These are phyloP conservation scores for Phytoseiulus persimilis DNA, from an alignment of 2,888 invertebrate genomes.

Conservation along the genomic window DNA sequence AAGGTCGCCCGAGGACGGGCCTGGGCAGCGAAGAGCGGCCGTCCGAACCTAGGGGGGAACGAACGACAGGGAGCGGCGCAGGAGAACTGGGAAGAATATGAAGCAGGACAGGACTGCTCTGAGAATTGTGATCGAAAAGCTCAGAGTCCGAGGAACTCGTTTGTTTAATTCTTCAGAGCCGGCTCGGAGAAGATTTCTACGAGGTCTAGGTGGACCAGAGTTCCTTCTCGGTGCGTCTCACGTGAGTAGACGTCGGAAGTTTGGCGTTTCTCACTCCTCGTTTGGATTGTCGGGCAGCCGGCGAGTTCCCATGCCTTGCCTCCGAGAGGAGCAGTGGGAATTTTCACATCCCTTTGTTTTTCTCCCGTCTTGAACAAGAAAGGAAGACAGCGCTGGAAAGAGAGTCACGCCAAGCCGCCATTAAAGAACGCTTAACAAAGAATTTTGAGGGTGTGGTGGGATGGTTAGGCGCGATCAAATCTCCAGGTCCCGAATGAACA, in stretches of 20 bases:
- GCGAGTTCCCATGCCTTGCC: background rate
- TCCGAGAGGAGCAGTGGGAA: background rate
- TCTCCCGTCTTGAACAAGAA: background rate
- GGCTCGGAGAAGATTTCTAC: too few relatives aligned
- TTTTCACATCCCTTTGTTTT: background rate
- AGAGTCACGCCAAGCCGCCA: slow-evolving; percentile 38
- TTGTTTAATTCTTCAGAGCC: too few relatives aligned
- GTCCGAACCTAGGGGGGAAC: background rate
- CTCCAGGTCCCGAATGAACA: background rate
- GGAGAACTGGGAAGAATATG: background rate
- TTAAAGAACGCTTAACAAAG: slow-evolving; percentile 35
- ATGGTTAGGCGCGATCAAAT: background rate
- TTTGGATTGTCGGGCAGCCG: background rate
- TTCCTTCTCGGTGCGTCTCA: background rate
- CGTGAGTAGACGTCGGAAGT: background rate
- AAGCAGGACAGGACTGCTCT: background rate
- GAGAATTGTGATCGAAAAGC: too few relatives aligned
- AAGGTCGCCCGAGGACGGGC: background rate
- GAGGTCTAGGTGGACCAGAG: background rate
- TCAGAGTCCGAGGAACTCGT: too few relatives aligned
- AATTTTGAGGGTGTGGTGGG: background rate
- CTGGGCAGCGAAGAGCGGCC: background rate
- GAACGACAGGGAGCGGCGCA: background rate
- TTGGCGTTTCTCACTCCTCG: background rate
- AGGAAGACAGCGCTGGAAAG: slow-evolving; percentile 25